Percentiles rank a stretch among this genome's conserved stretches.
Conservation (phyloP, 2,797 vertebrate genomes). For the Danio albolineatus region DNA sequence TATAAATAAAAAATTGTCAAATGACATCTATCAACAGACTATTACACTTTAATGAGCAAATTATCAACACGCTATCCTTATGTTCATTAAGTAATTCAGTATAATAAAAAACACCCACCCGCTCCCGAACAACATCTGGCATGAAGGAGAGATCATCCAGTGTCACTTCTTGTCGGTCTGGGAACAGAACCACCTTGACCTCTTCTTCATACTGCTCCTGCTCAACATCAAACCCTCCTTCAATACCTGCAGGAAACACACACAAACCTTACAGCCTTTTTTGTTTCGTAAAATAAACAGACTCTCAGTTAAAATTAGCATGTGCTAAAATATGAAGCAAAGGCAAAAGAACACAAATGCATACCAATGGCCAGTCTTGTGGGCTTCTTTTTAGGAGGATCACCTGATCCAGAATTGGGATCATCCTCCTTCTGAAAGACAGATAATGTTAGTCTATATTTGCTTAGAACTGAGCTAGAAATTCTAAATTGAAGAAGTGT, state of each 20-base stretch:
- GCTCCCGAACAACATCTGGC: slow-evolving; percentile 92
- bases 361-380: slow-evolving; percentile 96
- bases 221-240: slow-evolving; percentile 97
- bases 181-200: slow-evolving; percentile 94
- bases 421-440: slow-evolving; percentile 91
- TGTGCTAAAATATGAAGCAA: neutral
- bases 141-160: slow-evolving; percentile 87
- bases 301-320: neutral
- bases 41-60: rapidly evolving
- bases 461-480: neutral
- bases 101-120: slow-evolving; percentile 79
- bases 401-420: slow-evolving; percentile 85
- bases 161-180: slow-evolving; percentile 92
- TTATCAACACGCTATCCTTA: neutral
- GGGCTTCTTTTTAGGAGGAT: slow-evolving; percentile 98
- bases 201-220: slow-evolving; percentile 95
- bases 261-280: neutral
- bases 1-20: too few species aligned
- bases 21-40: too few species aligned
- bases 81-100: neutral
- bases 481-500: neutral
- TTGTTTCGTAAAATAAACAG: neutral
- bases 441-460: slow-evolving; percentile 32
- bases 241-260: slow-evolving; percentile 80
- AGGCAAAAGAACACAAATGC: slow-evolving; percentile 6